phyloP scores from a whole-genome alignment of 2,113 vertebrate genomes.

The chimpanzee (Pan troglodytes) region DNA sequence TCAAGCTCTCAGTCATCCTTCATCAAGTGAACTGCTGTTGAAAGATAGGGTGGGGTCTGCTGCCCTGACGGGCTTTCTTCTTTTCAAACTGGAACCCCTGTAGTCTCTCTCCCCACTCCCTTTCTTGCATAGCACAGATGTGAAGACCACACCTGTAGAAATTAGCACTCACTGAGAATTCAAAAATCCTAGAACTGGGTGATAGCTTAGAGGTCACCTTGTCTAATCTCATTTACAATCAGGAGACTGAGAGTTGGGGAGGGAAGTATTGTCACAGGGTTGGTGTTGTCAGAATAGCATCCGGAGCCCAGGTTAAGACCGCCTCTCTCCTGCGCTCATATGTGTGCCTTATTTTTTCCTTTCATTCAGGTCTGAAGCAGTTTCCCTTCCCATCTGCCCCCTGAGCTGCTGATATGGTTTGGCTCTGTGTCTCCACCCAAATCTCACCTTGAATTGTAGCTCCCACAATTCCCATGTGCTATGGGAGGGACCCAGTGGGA shows the following conservation, averaged over 20 bases:
- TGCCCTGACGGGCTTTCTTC: fast-evolving
- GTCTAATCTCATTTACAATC: background rate
- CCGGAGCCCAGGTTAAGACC: background rate
- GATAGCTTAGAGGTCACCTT: background rate
- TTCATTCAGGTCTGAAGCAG: background rate
- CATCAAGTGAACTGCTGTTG: no score
- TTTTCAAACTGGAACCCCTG: fast-evolving
- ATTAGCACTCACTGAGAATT: background rate
- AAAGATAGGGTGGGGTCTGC: background rate
- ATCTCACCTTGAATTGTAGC: no score
- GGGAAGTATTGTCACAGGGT: no score
- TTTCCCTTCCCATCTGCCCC: no score
- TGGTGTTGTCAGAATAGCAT: background rate
- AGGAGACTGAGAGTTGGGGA: background rate
- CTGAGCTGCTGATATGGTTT: no score
- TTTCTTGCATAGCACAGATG: background rate
- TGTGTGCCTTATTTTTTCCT: background rate
- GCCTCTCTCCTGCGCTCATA: fast-evolving
- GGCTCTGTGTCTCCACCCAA: no score
- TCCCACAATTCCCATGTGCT: no score
- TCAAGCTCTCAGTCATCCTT: background rate
- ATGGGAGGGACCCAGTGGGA: no score
- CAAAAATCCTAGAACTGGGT: background rate
- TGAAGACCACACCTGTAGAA: background rate
- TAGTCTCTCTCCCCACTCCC: no score